These are phyloP conservation scores for Poecilia wingei DNA, from an alignment of 2,797 vertebrate species.

Conservation along the genomic window DNA sequence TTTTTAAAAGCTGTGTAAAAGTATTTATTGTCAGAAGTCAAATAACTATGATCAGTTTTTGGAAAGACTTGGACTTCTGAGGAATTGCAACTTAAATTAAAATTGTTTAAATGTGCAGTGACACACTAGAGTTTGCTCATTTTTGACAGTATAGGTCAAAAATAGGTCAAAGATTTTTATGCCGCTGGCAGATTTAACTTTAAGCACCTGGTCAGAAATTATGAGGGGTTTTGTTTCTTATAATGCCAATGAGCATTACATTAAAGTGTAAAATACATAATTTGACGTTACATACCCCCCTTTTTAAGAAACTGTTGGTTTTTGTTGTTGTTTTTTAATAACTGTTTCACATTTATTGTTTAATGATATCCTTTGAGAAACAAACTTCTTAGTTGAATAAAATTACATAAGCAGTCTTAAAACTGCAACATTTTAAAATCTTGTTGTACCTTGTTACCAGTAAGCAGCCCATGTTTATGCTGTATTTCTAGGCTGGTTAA, in stretches of 20 bases:
- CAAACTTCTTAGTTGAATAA: not conserved
- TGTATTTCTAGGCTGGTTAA: conserved; percentile 2
- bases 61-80: not conserved
- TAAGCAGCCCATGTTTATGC: not conserved
- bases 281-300: too few species aligned
- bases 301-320: not conserved
- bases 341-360: not conserved
- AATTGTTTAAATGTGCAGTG: not conserved
- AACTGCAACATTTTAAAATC: not conserved
- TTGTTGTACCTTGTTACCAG: not conserved
- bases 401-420: not conserved
- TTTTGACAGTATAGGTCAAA: not conserved
- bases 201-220: not conserved
- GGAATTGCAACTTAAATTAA: not conserved
- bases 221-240: too few species aligned
- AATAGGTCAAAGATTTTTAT: not conserved
- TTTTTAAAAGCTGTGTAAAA: too few species aligned
- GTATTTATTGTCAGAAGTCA: not conserved
- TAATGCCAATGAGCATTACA: too few species aligned
- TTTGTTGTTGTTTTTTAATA: not conserved
- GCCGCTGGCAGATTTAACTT: not conserved
- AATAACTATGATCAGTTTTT: not conserved
- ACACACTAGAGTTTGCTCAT: not conserved
- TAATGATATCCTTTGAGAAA: not conserved
- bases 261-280: too few species aligned